Percentiles rank a stretch among this genome's conserved stretches.
Evolutionary conservation across 2,113 vertebrate species (phyloP).

Genomic region (Hemichromis elongatus): DNA sequence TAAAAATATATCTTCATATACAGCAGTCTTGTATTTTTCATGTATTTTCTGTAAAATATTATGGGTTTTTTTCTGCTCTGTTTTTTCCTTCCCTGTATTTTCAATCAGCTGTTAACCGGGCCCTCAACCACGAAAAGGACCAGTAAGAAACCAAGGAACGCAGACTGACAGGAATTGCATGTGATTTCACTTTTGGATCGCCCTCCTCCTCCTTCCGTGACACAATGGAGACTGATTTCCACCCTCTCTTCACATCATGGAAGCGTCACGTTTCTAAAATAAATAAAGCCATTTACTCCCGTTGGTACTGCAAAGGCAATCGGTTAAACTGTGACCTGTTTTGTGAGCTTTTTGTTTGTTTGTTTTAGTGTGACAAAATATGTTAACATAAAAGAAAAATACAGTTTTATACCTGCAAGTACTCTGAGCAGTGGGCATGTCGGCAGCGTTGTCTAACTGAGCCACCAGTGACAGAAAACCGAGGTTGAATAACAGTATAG

Average conservation of each 20-base stretch:
- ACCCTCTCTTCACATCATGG: background rate
- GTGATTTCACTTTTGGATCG: background rate
- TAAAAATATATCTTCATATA: background rate
- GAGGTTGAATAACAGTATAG: background rate
- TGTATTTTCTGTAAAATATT: background rate
- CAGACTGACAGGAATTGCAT: background rate
- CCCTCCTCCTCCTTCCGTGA: background rate
- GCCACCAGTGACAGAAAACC: background rate
- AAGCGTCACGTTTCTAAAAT: background rate
- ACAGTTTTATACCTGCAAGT: background rate
- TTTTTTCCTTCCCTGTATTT: background rate
- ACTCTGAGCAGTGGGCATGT: background rate
- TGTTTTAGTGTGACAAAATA: background rate
- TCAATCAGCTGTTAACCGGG: conserved; percentile 57
- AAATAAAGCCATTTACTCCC: background rate
- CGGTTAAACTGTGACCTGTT: conserved; percentile 3
- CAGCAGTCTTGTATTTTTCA: background rate
- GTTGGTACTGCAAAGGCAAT: conserved; percentile 8
- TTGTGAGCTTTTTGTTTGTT: background rate
- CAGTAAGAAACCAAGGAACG: conserved; percentile 34
- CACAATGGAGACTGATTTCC: background rate
- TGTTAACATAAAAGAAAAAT: background rate
- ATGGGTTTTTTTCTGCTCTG: background rate
- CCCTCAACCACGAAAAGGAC: conserved; percentile 51
- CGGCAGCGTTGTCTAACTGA: background rate